Conservation (phyloP, 2,888 invertebrate species). For the Biston betularia region DNA sequence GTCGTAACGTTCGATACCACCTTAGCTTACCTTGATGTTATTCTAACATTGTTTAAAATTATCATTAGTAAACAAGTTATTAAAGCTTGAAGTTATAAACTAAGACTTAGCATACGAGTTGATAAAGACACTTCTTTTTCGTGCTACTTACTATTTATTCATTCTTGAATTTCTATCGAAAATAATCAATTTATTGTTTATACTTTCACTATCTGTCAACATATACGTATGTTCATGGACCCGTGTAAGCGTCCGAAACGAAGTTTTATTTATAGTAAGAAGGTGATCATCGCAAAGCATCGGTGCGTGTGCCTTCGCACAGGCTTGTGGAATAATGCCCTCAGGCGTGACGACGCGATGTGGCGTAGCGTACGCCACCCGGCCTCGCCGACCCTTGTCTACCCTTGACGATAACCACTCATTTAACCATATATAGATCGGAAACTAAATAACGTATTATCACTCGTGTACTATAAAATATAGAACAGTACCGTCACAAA, state of each 20-base stretch:
- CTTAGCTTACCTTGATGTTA: too few species aligned
- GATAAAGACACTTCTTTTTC: too few species aligned
- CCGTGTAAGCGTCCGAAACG: conserved; percentile 34
- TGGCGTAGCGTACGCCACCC: conserved; percentile 45
- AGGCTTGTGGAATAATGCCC: conserved; percentile 49
- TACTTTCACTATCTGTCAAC: conserved; percentile 1
- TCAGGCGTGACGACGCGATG: conserved; percentile 67
- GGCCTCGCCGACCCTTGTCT: conserved; percentile 33
- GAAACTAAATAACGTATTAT: conserved; percentile 24
- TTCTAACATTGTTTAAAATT: too few species aligned
- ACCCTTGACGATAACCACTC: conserved; percentile 40
- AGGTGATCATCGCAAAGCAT: conserved; percentile 59
- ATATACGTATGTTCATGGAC: neutral
- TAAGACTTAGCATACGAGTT: too few species aligned
- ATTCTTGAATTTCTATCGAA: too few species aligned
- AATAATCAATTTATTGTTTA: neutral
- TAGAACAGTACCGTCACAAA: neutral
- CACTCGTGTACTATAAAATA: conserved; percentile 2
- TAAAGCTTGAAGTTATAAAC: too few species aligned
- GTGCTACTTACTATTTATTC: too few species aligned
- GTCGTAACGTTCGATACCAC: too few species aligned
- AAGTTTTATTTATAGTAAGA: conserved; percentile 71
- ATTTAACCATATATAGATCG: conserved; percentile 28
- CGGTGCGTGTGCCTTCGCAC: conserved; percentile 74
- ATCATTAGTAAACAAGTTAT: too few species aligned